These are phyloP conservation scores for Machaerirhynchus nigripectus DNA, from an alignment of 2,113 vertebrate species.

Conservation along the genomic window DNA sequence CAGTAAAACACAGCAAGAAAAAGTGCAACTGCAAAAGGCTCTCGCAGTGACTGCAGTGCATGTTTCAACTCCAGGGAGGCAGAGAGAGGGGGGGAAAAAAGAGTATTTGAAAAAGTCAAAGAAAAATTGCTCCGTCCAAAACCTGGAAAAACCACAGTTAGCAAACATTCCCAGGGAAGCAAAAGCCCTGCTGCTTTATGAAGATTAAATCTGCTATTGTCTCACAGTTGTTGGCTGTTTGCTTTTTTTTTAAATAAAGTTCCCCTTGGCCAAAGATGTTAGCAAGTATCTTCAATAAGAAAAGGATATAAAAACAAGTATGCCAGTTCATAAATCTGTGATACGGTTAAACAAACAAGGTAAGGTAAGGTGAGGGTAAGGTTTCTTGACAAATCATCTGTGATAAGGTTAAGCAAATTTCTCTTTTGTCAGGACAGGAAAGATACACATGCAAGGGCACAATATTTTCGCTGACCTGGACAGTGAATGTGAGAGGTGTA, in stretches of 20 bases:
- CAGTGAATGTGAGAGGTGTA: neutral
- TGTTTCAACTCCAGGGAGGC: neutral
- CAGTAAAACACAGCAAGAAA: neutral
- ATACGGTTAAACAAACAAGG: slow-evolving; percentile 26
- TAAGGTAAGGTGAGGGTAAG: neutral
- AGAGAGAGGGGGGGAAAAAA: neutral
- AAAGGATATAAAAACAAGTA: neutral
- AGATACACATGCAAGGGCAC: neutral
- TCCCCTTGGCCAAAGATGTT: neutral
- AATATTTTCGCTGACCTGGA: neutral
- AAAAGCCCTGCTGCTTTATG: slow-evolving; percentile 2
- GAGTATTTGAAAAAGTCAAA: neutral
- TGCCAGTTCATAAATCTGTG: neutral
- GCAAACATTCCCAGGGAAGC: neutral
- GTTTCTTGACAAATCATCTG: neutral
- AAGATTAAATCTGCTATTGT: neutral
- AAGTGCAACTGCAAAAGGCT: neutral
- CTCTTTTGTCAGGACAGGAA: neutral
- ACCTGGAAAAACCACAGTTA: neutral
- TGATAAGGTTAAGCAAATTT: slow-evolving; percentile 44
- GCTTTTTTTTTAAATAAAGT: neutral
- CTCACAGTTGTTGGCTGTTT: neutral
- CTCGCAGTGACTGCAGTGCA: accelerated
- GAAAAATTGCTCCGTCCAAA: neutral
- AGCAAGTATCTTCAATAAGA: neutral